A percentile compares a stretch with the other conserved stretches of the same genome.
phyloP scores from a whole-genome alignment of 2,888 invertebrate species.

The Polydesmus complanatus region DNA sequence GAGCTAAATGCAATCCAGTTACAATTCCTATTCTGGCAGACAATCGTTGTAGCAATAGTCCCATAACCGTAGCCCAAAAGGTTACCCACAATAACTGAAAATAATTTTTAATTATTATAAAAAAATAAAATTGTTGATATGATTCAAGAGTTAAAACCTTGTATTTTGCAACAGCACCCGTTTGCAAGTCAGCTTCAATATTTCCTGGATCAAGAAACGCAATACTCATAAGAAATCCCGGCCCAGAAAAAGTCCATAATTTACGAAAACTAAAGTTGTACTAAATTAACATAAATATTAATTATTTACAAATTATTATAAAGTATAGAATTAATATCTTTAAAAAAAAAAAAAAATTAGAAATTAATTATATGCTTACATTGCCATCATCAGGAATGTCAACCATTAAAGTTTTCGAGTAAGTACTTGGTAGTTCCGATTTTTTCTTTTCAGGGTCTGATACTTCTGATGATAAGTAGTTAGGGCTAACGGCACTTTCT shows the following conservation, averaged over 20 bases:
- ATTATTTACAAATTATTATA: too few relatives aligned
- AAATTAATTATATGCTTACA: not conserved
- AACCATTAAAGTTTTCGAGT: not conserved
- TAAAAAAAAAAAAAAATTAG: not conserved
- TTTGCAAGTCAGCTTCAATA: conserved; percentile 78
- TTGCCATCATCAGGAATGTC: not conserved
- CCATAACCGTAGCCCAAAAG: conserved; percentile 64
- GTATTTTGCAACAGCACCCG: conserved; percentile 64
- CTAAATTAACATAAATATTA: too few relatives aligned
- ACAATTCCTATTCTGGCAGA: conserved; percentile 40
- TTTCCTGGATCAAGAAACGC: conserved; percentile 87
- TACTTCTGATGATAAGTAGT: too few relatives aligned
- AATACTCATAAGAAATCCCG: conserved; percentile 85
- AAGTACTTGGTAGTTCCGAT: not conserved
- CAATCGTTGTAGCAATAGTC: conserved; percentile 45
- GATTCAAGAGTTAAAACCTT: conserved; percentile 37
- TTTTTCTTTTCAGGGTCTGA: too few relatives aligned
- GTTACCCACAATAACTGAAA: conserved; percentile 66
- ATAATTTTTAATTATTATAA: not conserved
- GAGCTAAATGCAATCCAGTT: conserved; percentile 38
- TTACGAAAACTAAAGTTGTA: conserved; percentile 61
- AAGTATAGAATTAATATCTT: not conserved
- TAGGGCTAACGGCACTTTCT: too few relatives aligned
- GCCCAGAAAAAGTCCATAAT: conserved; percentile 84
- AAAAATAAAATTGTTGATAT: not conserved